Evolutionary conservation across 2,888 invertebrate genomes (phyloP), one percentile per base, ranked within the genome.

Genomic region (Exocentrus adspersus): DNA sequence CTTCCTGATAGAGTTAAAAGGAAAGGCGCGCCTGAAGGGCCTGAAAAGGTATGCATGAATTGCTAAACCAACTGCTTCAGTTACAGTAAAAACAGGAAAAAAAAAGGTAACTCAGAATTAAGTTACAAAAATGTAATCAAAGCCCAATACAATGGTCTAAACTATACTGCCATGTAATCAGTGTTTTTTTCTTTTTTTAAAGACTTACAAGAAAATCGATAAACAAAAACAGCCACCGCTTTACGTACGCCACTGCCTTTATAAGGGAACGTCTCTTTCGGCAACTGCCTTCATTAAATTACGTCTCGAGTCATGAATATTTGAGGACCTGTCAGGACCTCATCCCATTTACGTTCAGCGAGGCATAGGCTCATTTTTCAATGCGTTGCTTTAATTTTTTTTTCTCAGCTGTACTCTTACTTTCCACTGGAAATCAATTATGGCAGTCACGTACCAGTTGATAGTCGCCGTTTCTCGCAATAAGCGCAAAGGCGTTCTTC

Each of bases 261-360:
- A 24, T 24, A 24, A 61, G 37, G 61, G 43, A 61, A 54, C 53
- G 48, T 53, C 54, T 46, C 41, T 54, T 54, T 48, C 54, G 19
- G 43, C 50, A 53, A 61, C 45, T 64, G 61, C 46, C 12, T 58
- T 75, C 75, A 75, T 77, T 75, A 75, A 76, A 75, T 76, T 77
- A 73, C 74, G 69, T 73, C 68, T 65, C 73, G 63, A 69, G 71
- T 71, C 77, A 78, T 78, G 78, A 78, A 78, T 78, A 78, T 78
- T 78, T 78, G 75, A 78, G 74, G 69, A 72, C 72, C 76, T 77
- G 76, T 76, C 77, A 75, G 71, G 75, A 73, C 74, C 67, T 75
- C 72, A 75, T 77, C 77, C 75, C 76, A 76, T 78, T 77, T 77
- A 75, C 75, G n/a, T 76, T 74, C 74, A 77, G 72, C 71, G 76